Evolutionary conservation across 2,888 invertebrate genomes (phyloP), one percentile per base, ranked within the genome.

Genomic region (Amphimallon solstitiale): DNA sequence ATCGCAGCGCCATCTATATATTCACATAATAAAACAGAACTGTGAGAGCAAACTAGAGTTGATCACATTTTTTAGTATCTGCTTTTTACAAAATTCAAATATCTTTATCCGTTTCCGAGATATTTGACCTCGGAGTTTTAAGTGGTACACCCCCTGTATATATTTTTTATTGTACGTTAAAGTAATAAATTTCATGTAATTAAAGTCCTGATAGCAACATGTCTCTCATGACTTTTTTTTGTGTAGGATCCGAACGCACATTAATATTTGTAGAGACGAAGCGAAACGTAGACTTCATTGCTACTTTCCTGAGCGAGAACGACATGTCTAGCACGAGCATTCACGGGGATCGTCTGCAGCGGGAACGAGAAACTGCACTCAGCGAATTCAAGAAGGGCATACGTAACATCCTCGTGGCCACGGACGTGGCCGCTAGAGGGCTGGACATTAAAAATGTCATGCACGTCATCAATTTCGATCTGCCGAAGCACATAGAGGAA

Each of bases 391-490:
- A 91, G 78, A 84, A 81, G 12, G 95, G 95, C 0, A 83, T 81
- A 10, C 90, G 92, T 78, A 87, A 88, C 49, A 90, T 98, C 38
- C 84, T 99, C 0, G 95, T 99, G 0, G 98, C 98, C 0, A 98
- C 98, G 0, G 94, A 95, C 0, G 97, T 98, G 0, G 97, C 97
- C 0, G 94, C 97, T 0, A 85, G 98, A 63, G 98, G 98, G 0
- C 83, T 98, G 0, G 95, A 97, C 79, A 96, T 97, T 29, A 90
- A 91, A 71, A 91, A 92, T 63, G 92, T 96, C 0, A 88, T 90
- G 2, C 94, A 95, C 74, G 97, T 98, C 0, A 89, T 97, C 12
- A 98, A 98, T 80, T 97, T 89, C 76, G 97, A 98, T 79, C 85
- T 98, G 76, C 97, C 97, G 0, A 89, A 90, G 66, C 88, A 88